Base-by-base conservation (phyloP, 2,113 vertebrate species). In the Chloropsis hardwickii region DNA sequence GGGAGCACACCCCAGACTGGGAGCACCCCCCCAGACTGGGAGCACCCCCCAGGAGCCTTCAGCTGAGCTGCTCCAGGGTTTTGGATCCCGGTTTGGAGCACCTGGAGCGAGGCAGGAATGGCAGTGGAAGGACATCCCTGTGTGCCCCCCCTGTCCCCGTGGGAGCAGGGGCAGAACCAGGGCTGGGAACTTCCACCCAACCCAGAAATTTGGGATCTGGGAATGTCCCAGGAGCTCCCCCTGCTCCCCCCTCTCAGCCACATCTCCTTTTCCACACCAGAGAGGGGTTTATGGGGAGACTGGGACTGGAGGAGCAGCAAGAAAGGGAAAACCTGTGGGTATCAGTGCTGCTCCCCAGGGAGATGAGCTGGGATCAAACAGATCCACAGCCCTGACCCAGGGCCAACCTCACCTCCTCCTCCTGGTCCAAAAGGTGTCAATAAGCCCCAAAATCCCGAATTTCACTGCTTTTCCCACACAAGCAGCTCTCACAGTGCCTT, bases 361-460 rank as follows among this genome's bases (percentile, higher is more conserved):
- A 20, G 50, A n/a, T 33, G 24, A 16, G 11, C 57, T 28, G 19
- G 70, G 56, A 31, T 33, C 5, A 3, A 19, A 9, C 48, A 23
- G 11, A 47, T 0, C 77, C 74, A 12, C 25, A 14, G 14, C 71
- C 24, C 9, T 8, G 28, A 33, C 12, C 42, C 70, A 62, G 47
- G 23, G 24, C 45, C 29, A 33, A 4, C 37, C 82, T 70, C 37
- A 29, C n/a, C 57, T 25, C 35, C 45, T 51, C 35, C 37, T 27
- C 12, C n/a, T 9, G 18, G 4, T 4, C 23, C 25, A 25, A 72
- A 45, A 11, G 1, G 1, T 4, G 9, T 5, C 22, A 6, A 3
- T 28, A 5, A 31, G 77, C 58, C 29, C 78, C 76, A 57, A 50
- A 71, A 14, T 40, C 25, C 67, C 31, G 9, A 0, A 4, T 27